Evolutionary conservation across 2,797 vertebrate genomes (phyloP), one percentile per base, ranked within the genome.

Genomic region (Simalia tracyae): DNA sequence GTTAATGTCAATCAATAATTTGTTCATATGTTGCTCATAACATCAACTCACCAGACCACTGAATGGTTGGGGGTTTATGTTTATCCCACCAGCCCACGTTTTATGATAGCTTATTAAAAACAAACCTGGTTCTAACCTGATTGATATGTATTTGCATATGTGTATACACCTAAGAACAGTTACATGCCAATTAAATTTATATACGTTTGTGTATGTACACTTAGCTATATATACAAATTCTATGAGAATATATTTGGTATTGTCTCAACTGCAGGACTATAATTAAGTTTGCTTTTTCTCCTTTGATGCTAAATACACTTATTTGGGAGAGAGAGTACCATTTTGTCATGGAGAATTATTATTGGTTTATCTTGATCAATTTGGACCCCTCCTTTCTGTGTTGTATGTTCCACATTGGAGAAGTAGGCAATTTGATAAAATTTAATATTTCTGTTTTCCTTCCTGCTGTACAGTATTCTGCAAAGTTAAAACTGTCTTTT

Each of bases 341-440:
- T 81, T 81, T 81, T 81, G 19, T 81, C 22, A 81, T 81, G 76
- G 42, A 81, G 11, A 81, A 81, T 19, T 19, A 46, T 81, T 81
- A 12, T 81, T 81, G 9, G 36, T 81, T 81, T 81, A 81, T 22
- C 76, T 81, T 46, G 36, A 46, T 46, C 76, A 24, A 4, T 24
- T 12, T 46, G 42, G 19, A 17, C 22, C 12, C 36, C 5, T 59
- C 11, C 28, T 57, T 60, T 60, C 17, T 19, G 2, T n/a, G n/a
- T 50, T n/a, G 17, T 46, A 26, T 54, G 19, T 6, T 31, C 68
- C 10, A 86, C 57, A n/a, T 61, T 91, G 63, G 64, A 61, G 68
- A 42, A 90, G 61, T 57, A 91, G 87, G 93, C 26, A 22, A 94
- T 86, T 76, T 92, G 50, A 7, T 3, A 86, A 42, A 84, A 88